phyloP scores from a whole-genome alignment of 1,140 invertebrate species.

The Samia ricini region DNA sequence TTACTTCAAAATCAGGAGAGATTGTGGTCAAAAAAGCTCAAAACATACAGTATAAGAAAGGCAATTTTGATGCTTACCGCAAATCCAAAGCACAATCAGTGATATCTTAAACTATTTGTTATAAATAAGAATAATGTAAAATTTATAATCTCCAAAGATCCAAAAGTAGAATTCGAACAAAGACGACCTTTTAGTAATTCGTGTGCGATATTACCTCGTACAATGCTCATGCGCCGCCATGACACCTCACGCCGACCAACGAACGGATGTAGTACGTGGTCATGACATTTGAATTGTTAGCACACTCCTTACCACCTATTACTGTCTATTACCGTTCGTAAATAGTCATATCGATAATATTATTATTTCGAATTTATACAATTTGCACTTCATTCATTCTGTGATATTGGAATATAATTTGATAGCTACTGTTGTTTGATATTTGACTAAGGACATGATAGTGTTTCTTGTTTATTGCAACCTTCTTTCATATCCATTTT shows the following conservation, averaged over 20 bases:
- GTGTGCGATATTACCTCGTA: background rate
- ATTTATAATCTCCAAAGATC: background rate
- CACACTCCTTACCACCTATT: conserved; percentile 3
- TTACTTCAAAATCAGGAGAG: too few species aligned
- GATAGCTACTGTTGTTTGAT: too few species aligned
- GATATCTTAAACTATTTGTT: background rate
- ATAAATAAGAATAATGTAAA: background rate
- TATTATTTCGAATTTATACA: too few species aligned
- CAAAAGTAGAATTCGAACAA: background rate
- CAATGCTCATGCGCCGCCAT: background rate
- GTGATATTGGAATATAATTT: too few species aligned
- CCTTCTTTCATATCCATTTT: too few species aligned
- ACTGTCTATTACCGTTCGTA: background rate
- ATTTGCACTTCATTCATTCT: too few species aligned
- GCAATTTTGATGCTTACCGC: too few species aligned
- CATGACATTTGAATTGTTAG: conserved; percentile 7
- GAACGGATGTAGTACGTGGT: background rate
- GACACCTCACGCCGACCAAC: background rate
- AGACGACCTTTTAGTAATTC: conserved; percentile 8
- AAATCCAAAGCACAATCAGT: background rate
- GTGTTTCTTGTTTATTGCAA: too few species aligned
- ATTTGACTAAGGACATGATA: too few species aligned
- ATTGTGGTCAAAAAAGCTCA: too few species aligned
- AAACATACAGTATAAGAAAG: too few species aligned
- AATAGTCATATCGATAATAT: background rate